Evolutionary conservation across 2,113 vertebrate genomes (phyloP).

Genomic region (Lasiurus borealis): DNA sequence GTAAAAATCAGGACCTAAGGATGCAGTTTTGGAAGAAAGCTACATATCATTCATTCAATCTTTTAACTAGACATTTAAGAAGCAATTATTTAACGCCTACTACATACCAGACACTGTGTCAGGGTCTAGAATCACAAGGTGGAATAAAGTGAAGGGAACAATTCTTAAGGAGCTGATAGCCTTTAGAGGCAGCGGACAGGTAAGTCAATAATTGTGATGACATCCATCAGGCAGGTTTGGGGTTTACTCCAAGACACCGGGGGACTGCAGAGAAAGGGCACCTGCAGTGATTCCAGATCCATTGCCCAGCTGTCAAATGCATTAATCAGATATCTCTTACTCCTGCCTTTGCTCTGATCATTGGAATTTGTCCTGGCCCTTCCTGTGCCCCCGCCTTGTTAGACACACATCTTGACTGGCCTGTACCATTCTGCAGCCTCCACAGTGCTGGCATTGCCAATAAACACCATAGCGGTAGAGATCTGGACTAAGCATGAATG

Average conservation of each 20-base stretch:
- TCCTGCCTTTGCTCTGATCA: not conserved
- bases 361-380: not conserved
- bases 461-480: not conserved
- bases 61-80: not conserved
- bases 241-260: not conserved
- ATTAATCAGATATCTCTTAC: not conserved
- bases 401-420: too few species aligned
- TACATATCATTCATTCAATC: not conserved
- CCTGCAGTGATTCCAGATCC: not conserved
- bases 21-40: not conserved
- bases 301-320: not conserved
- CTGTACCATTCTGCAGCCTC: not conserved
- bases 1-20: constrained; percentile 48
- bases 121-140: not conserved
- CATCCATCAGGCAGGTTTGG: not conserved
- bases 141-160: not conserved
- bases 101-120: not conserved
- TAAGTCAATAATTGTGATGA: not conserved
- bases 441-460: not conserved
- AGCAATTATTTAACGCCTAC: not conserved
- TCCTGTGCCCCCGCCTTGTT: not conserved
- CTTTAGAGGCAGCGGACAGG: not conserved
- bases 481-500: not conserved
- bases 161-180: not conserved
- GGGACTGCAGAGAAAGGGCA: not conserved